Conservation (phyloP, 2,888 invertebrate genomes). For the Rhyacophila evoluta region DNA sequence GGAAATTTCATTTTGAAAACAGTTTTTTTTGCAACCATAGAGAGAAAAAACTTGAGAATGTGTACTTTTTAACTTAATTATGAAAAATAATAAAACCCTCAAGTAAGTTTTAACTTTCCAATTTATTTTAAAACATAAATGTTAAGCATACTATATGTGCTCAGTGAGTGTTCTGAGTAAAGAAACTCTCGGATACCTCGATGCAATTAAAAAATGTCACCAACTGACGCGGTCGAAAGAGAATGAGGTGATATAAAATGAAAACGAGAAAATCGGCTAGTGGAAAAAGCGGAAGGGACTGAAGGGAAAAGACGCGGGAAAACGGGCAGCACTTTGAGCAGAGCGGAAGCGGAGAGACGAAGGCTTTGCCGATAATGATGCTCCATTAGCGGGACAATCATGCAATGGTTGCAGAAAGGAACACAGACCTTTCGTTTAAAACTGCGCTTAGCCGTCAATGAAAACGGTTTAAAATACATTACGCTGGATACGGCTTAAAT, state of each 20-base stretch:
- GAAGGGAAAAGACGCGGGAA: slow-evolving; percentile 23
- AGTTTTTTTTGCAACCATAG: no score
- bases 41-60: no score
- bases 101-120: no score
- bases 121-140: no score
- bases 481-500: neutral
- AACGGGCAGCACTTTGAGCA: slow-evolving; percentile 43
- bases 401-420: slow-evolving; percentile 33
- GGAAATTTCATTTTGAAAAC: no score
- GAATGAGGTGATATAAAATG: slow-evolving; percentile 2
- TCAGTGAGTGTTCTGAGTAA: no score
- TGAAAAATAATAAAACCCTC: no score
- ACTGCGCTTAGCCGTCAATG: neutral
- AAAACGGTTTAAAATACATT: neutral
- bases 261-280: slow-evolving; percentile 11
- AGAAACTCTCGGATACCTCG: neutral
- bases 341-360: slow-evolving; percentile 39
- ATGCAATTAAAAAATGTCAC: slow-evolving; percentile 35
- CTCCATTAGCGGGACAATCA: slow-evolving; percentile 46
- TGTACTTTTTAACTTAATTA: no score
- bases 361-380: slow-evolving; percentile 47
- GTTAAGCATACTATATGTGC: no score
- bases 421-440: neutral
- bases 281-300: slow-evolving; percentile 3
- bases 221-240: slow-evolving; percentile 13